Evolutionary conservation across 2,888 invertebrate genomes (phyloP), one percentile per base, ranked within the genome.

Genomic region (Ariolimax columbianus): DNA sequence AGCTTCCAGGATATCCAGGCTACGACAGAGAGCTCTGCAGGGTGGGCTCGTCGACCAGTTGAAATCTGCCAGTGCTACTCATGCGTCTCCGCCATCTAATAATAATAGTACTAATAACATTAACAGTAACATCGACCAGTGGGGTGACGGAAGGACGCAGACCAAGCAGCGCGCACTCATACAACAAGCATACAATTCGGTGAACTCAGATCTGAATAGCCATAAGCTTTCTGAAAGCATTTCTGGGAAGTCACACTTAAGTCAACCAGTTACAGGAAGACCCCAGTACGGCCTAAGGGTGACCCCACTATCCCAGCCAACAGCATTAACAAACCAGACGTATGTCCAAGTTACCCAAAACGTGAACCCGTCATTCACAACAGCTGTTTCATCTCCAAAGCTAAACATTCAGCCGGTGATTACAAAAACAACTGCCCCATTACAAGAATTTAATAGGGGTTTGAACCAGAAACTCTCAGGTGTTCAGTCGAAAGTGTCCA

Each of bases 1-100:
- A 0, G 91, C 91, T 73, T 89, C 90, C 6, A 86, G 92, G 66
- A 92, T 92, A 66, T 91, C 92, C 43, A 86, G 91, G 43, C 86
- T 92, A 38, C 86, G 92, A 11, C 92, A 92, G 83, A 85, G 92
- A 30, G 92, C 91, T 23, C 88, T 91, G 79, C 88, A 89, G 55
- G 86, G 89, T 33, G 88, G 87, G 33, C 84, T 89, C 17, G 89
- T 87, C 3, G 83, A 77, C 9, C 85, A 84, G 51, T 14, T 77
- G 0, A 85, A 36, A 59, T 70, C 77, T 77, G 14, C 11, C 11
- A 47, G 19, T 30, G n/a, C 59, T 23, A 3, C 33, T 2, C 63
- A 33, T 0, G 9, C n/a, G 11, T 40, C 75, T 14, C 17, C 36
- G 2, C 36, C 7, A 23, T 38, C 63, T 3, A 14, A 23, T 55